Conservation (phyloP, 1,140 invertebrate genomes). For the Leptinotarsa lineolata region DNA sequence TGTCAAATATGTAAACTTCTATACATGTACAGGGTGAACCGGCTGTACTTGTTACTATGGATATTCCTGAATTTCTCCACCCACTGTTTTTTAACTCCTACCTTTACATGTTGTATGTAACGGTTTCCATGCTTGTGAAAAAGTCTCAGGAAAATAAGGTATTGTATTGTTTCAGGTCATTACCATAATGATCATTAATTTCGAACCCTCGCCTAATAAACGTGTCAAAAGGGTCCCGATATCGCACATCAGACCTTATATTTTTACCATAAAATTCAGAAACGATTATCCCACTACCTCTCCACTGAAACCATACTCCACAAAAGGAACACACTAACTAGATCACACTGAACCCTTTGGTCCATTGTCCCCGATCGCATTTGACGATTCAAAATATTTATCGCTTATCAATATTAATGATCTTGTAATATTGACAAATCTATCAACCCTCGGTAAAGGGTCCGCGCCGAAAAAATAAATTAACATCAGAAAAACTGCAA, state of each 20-base stretch:
- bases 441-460: conserved; percentile 28
- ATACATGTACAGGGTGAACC: too few species aligned
- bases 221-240: too few species aligned
- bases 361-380: conserved; percentile 28
- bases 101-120: too few species aligned
- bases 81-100: too few species aligned
- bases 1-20: too few species aligned
- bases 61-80: too few species aligned
- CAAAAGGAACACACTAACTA: conserved; percentile 37
- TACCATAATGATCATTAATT: too few species aligned
- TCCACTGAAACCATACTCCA: conserved; percentile 16
- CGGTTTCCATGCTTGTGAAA: too few species aligned
- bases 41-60: too few species aligned
- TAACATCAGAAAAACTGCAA: conserved; percentile 28
- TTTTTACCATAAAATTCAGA: not conserved
- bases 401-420: conserved; percentile 45
- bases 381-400: conserved; percentile 48
- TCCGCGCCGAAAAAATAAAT: not conserved
- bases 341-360: conserved; percentile 35
- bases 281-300: not conserved
- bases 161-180: too few species aligned
- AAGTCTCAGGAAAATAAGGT: too few species aligned
- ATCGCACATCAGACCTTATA: not conserved
- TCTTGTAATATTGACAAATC: conserved; percentile 47
- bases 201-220: too few species aligned